Evolutionary conservation across 2,888 invertebrate genomes (phyloP).

Genomic region (Falcaria lacertinaria): DNA sequence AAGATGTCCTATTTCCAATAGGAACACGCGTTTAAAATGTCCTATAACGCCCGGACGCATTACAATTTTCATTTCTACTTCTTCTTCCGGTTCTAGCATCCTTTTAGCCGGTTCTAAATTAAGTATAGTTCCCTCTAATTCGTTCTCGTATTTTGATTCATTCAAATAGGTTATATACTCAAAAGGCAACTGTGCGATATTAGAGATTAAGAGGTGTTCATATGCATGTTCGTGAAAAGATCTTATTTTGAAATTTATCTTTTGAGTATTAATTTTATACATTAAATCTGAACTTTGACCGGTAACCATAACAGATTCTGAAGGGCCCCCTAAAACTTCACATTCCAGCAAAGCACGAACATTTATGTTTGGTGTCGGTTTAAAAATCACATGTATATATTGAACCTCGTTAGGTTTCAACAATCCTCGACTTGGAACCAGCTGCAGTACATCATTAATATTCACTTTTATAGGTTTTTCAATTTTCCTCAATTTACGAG

Average conservation of each 20-base stretch:
- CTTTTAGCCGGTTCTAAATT: constrained; percentile 64
- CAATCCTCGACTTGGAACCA: constrained; percentile 71
- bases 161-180: constrained; percentile 60
- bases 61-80: constrained; percentile 57
- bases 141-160: constrained; percentile 47
- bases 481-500: constrained; percentile 44
- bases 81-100: constrained; percentile 55
- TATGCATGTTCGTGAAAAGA: constrained; percentile 61
- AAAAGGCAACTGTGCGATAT: constrained; percentile 69
- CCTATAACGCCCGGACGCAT: constrained; percentile 79
- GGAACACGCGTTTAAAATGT: constrained; percentile 66
- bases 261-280: constrained; percentile 66
- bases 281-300: constrained; percentile 75
- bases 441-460: constrained; percentile 58
- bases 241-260: constrained; percentile 64
- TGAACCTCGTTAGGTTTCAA: constrained; percentile 74
- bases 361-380: constrained; percentile 58
- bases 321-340: constrained; percentile 78
- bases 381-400: constrained; percentile 68
- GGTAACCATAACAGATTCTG: constrained; percentile 66
- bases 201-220: constrained; percentile 60
- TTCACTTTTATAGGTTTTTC: constrained; percentile 23
- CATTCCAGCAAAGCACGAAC: constrained; percentile 71
- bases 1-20: constrained; percentile 76
- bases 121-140: constrained; percentile 63